Base-by-base conservation (phyloP, 1,140 invertebrate species). In the Lasioglossum albipes region DNA sequence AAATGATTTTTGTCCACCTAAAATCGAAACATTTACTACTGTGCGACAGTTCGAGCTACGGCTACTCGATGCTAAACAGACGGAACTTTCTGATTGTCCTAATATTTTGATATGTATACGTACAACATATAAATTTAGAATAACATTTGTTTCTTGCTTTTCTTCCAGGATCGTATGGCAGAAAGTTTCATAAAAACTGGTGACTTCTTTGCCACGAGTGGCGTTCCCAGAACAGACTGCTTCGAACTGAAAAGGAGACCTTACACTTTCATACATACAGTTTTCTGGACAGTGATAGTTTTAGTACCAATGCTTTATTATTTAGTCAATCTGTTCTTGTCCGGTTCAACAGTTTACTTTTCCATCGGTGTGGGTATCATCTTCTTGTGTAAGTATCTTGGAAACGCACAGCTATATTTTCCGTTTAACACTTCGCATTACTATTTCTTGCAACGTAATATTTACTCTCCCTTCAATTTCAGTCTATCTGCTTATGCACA, bases 111-210 rank as follows among this genome's bases (percentile, higher is more conserved):
- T 16, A 2, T n/a, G 22, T 59, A 1, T 27, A 27, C 27, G 2
- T 42, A 20, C 12, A 41, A 41, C n/a, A 16, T 54, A 54, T 7
- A 66, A 20, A 1, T 54, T 74, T n/a, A 16, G 20, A 49, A 45
- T 18, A 75, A n/a, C 13, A 73, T 31, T 49, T 67, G 57, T 72
- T 64, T 54, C 70, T 1, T 27, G 78, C 68, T 75, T 72, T 75
- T 85, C 83, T n/a, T 94, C 54, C 92, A 97, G 96, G 97, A 98
- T 92, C 95, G 95, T 91, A 94, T 97, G 93, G 94, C 96, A 87
- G 96, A 97, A 57, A 97, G 97, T 87, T 98, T 97, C 90, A 88
- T 95, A 45, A 94, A 96, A 88, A 97, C 96, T n/a, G 97, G 97
- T 31, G 96, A 97, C 92, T 98, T 97, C 91, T 97, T 97, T 88